Conservation (phyloP, 2,113 vertebrate species). For the Saguinus midas region DNA sequence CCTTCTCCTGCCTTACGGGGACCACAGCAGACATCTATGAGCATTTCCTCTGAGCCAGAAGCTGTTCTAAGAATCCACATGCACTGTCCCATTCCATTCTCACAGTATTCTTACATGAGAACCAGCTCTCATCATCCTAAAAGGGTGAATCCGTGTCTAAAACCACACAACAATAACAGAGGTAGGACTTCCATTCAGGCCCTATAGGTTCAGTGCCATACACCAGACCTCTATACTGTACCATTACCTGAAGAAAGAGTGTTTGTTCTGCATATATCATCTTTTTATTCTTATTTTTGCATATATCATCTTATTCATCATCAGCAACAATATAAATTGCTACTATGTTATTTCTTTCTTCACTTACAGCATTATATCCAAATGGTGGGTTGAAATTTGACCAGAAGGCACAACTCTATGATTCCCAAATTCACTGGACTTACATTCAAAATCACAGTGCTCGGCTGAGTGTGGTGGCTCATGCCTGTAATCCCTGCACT, state of each 20-base stretch:
- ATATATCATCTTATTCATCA: background rate
- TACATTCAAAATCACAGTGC: background rate
- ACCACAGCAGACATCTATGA: background rate
- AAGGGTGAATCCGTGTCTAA: background rate
- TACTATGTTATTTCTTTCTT: background rate
- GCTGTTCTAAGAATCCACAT: background rate
- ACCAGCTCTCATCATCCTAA: background rate
- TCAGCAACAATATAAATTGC: background rate
- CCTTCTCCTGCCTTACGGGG: background rate
- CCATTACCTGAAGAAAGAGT: background rate
- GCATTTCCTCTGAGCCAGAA: background rate
- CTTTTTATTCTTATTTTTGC: no score
- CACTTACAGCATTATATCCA: background rate
- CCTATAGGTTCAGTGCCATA: background rate
- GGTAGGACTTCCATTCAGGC: background rate
- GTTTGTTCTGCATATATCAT: no score
- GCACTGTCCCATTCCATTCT: background rate
- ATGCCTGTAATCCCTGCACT: no score
- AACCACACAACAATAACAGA: background rate
- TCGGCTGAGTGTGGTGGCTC: rapidly evolving
- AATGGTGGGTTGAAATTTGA: background rate
- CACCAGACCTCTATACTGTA: no score
- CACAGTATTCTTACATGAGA: background rate
- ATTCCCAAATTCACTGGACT: background rate
- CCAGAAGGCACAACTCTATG: background rate